These are phyloP conservation scores for Drosophila tropicalis DNA, from an alignment of 1,140 invertebrate genomes.

Conservation along the genomic window DNA sequence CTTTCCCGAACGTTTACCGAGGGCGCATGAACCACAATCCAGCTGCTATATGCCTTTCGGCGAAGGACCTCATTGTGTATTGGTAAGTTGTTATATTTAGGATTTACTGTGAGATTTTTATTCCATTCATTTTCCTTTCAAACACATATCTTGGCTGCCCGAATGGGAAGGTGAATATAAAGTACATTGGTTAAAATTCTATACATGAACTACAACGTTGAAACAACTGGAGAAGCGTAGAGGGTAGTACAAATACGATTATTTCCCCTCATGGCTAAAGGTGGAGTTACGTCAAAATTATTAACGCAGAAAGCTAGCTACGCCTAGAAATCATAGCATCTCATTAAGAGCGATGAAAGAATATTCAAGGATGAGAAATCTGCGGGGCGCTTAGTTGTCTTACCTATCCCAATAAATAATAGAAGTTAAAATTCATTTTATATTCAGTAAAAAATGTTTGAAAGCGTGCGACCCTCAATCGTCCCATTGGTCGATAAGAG, in stretches of 20 bases:
- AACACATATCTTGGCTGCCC: constrained; percentile 60
- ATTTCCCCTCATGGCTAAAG: constrained; percentile 50
- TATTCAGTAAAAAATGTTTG: background rate
- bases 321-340: too few species aligned
- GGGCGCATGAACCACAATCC: constrained; percentile 73
- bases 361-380: background rate
- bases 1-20: constrained; percentile 87
- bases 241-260: constrained; percentile 41
- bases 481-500: too few species aligned
- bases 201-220: constrained; percentile 61
- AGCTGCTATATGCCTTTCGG: constrained; percentile 87
- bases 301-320: constrained; percentile 16
- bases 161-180: constrained; percentile 75
- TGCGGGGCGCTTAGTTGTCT: background rate
- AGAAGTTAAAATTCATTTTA: background rate
- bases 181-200: constrained; percentile 69
- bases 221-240: constrained; percentile 30
- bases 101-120: too few species aligned
- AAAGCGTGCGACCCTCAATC: background rate
- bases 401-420: background rate
- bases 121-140: background rate
- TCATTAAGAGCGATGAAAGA: background rate
- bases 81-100: too few species aligned
- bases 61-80: constrained; percentile 88
- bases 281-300: constrained; percentile 43